Percentiles rank a stretch among this genome's conserved stretches.
phyloP scores from a whole-genome alignment of 1,140 invertebrate species.

The Drosophila fuyamai region DNA sequence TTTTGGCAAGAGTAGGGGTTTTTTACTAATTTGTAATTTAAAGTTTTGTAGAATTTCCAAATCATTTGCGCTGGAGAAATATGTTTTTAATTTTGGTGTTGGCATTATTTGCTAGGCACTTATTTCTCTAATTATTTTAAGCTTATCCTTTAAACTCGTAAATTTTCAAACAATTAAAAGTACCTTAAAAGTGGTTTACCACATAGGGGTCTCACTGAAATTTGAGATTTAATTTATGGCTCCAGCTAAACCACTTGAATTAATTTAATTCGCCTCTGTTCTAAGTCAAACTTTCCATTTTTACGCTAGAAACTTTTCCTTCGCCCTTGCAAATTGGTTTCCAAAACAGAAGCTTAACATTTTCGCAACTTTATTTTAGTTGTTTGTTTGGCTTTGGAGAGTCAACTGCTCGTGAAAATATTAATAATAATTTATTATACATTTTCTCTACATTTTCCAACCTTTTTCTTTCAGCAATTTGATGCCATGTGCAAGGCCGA shows the following conservation, averaged over 20 bases:
- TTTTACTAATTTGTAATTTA: constrained; percentile 30
- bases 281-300: constrained; percentile 39
- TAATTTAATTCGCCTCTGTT: constrained; percentile 26
- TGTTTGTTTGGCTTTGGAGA: constrained; percentile 26
- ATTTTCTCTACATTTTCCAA: constrained; percentile 9
- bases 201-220: constrained; percentile 1
- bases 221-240: constrained; percentile 16
- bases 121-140: background rate
- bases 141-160: background rate
- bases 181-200: background rate
- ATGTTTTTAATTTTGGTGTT: background rate
- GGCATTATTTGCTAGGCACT: background rate
- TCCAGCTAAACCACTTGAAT: constrained; percentile 23
- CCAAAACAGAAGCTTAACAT: constrained; percentile 25
- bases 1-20: background rate
- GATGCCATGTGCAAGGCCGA: constrained; percentile 90
- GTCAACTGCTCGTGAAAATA: constrained; percentile 16
- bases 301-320: constrained; percentile 9
- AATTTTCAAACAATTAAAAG: constrained; percentile 24
- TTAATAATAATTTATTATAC: constrained; percentile 25
- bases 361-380: constrained; percentile 37
- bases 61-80: background rate
- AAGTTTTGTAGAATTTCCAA: constrained; percentile 4
- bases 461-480: constrained; percentile 88
- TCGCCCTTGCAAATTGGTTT: constrained; percentile 31